A percentile compares a stretch with the other conserved stretches of the same genome.
These are phyloP conservation scores for Epistrophella euchroma DNA, from an alignment of 2,888 invertebrate species.

Conservation along the genomic window DNA sequence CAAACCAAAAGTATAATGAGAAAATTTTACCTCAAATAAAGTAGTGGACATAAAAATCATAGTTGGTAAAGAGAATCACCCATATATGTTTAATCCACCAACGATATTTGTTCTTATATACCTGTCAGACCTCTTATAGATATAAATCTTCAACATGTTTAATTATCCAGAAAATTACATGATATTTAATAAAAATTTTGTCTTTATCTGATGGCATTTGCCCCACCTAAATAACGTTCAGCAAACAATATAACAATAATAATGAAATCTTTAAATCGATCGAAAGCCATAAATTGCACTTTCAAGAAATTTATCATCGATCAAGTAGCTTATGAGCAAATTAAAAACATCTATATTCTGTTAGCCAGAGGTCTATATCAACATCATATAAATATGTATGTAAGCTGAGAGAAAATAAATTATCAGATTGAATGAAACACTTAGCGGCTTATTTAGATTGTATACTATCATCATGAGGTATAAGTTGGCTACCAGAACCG, in stretches of 20 bases:
- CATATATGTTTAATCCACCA: no score
- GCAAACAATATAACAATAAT: not conserved
- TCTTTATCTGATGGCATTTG: not conserved
- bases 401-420: not conserved
- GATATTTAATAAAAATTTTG: not conserved
- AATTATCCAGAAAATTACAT: slow-evolving; percentile 8
- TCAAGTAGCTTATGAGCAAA: not conserved
- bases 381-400: not conserved
- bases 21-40: no score
- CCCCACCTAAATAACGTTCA: not conserved
- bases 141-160: slow-evolving; percentile 1
- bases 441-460: slow-evolving; percentile 9
- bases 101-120: no score
- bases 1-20: no score
- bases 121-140: not conserved
- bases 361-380: not conserved
- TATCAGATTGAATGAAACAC: slow-evolving; percentile 49
- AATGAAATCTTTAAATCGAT: not conserved
- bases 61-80: no score
- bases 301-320: not conserved
- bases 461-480: slow-evolving; percentile 34
- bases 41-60: no score
- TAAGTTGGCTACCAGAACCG: not conserved
- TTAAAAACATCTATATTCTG: not conserved
- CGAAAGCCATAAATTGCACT: slow-evolving; percentile 1